These are phyloP conservation scores for Ophiothrix spiculata DNA, from an alignment of 35 echinoderm and acorn worm genomes.

Conservation along the genomic window DNA sequence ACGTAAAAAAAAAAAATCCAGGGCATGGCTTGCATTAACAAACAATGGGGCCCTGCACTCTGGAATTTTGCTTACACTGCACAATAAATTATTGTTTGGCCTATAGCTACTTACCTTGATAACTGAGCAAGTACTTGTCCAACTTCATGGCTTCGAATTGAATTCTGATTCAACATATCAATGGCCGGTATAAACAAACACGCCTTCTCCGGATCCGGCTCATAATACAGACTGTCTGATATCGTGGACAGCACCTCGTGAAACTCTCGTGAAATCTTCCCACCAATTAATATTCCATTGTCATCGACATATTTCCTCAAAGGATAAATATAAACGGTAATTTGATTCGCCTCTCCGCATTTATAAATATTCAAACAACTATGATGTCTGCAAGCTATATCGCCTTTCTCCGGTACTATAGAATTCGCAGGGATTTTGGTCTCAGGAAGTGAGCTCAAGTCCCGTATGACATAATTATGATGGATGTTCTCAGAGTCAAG, in stretches of 20 bases:
- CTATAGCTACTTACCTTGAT: constrained; percentile 79
- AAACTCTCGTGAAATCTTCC: constrained; percentile 78
- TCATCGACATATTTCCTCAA: constrained; percentile 90
- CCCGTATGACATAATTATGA: constrained; percentile 43
- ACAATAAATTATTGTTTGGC: too few relatives aligned
- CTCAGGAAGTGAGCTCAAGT: constrained; percentile 61
- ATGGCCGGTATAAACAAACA: constrained; percentile 89
- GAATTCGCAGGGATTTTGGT: constrained; percentile 28
- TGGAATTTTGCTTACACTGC: too few relatives aligned
- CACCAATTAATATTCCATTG: constrained; percentile 49
- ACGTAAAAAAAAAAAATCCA: too few relatives aligned
- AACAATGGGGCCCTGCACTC: too few relatives aligned
- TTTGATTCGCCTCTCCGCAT: constrained; percentile 76
- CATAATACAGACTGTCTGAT: constrained; percentile 76
- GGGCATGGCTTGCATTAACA: too few relatives aligned
- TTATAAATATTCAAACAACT: constrained; percentile 93
- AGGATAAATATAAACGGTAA: constrained; percentile 92
- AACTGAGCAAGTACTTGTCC: constrained; percentile 86
- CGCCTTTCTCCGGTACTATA: constrained; percentile 55
- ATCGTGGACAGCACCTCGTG: constrained; percentile 78
- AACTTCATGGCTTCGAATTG: constrained; percentile 48
- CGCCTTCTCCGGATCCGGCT: constrained; percentile 77
- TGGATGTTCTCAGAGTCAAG: constrained; percentile 54
- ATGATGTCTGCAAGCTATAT: constrained; percentile 57
- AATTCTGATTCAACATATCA: constrained; percentile 84